phyloP scores from a whole-genome alignment of 2,113 vertebrate genomes.

The Passer domesticus region DNA sequence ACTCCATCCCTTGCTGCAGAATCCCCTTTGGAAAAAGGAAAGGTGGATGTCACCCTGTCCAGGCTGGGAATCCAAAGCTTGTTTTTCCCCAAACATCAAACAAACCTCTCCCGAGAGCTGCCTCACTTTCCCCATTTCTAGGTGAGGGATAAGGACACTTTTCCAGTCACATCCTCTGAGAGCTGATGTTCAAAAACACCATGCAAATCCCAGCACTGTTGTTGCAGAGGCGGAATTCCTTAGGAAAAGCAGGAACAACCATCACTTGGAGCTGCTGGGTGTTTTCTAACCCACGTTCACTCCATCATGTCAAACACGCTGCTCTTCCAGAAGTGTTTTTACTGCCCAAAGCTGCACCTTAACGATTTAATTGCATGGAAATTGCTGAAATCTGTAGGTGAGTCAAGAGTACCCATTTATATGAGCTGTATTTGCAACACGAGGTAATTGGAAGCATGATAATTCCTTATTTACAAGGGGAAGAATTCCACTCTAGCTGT shows the following conservation, averaged over 20 bases:
- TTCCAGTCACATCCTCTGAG: background rate
- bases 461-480: background rate
- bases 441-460: background rate
- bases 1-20: fast-evolving
- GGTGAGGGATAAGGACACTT: background rate
- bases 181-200: background rate
- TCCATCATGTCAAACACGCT: background rate
- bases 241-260: background rate
- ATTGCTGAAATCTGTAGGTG: background rate
- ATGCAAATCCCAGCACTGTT: background rate
- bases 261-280: background rate
- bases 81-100: background rate
- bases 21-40: background rate
- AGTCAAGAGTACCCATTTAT: background rate
- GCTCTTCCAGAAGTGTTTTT: background rate
- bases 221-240: background rate
- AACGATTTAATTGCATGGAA: background rate
- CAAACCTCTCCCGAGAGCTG: background rate
- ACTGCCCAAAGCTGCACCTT: background rate
- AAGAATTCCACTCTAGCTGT: background rate
- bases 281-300: background rate
- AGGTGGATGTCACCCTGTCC: fast-evolving
- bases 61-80: background rate
- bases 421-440: background rate
- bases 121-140: background rate